phyloP scores from a whole-genome alignment of 2,113 vertebrate species.

The Eubucco bourcierii region DNA sequence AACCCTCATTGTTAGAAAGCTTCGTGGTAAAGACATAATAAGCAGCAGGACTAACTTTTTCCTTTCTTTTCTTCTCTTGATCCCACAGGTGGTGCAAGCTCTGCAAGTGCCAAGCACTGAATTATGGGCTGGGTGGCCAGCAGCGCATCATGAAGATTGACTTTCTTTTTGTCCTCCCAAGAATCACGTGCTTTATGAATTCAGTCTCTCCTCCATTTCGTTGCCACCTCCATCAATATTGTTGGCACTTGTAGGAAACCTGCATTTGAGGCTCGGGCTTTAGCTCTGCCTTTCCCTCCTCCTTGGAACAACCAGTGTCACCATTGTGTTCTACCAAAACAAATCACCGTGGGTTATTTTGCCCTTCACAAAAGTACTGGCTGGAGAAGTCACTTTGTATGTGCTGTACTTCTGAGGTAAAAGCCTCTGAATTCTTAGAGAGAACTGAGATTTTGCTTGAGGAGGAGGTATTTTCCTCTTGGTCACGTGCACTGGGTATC shows the following conservation, averaged over 20 bases:
- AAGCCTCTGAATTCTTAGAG: conserved; percentile 65
- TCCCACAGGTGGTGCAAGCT: conserved; percentile 41
- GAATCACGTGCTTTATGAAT: conserved; percentile 47
- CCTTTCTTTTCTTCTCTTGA: neutral
- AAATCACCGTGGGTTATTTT: neutral
- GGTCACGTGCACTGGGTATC: neutral
- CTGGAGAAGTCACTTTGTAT: conserved; percentile 8
- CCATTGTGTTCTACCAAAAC: neutral
- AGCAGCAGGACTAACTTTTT: neutral
- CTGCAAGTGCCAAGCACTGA: conserved; percentile 21
- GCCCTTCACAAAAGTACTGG: neutral
- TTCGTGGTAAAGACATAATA: neutral
- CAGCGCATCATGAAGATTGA: conserved; percentile 74
- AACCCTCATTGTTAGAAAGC: neutral
- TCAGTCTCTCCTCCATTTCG: neutral
- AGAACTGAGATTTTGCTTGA: conserved; percentile 71
- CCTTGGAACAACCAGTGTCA: neutral
- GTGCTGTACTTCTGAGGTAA: conserved; percentile 45
- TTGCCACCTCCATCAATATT: neutral
- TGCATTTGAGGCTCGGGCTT: conserved; percentile 20
- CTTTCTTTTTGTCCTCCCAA: neutral
- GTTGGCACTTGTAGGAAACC: conserved; percentile 52
- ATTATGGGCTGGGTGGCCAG: conserved; percentile 44
- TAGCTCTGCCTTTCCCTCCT: conserved; percentile 13
- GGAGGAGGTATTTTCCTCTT: conserved; percentile 10